A percentile compares a stretch with the other conserved stretches of the same genome.
Conservation (phyloP, 64 coral and sea anemone species). For the Dendronephthya gigantea region DNA sequence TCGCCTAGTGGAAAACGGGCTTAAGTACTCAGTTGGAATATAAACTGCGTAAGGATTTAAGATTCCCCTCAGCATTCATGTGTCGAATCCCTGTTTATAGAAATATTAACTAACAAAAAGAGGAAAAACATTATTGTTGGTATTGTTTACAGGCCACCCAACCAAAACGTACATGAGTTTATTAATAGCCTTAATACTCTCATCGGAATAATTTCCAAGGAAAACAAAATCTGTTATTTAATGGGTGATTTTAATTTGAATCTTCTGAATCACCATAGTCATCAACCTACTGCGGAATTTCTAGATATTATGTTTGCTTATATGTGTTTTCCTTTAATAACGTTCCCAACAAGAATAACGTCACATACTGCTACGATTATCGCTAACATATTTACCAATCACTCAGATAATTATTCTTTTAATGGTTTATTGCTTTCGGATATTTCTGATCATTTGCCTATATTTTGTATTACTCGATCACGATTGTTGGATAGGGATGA, state of each 20-base stretch:
- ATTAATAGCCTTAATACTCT: background rate
- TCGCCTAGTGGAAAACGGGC: too few relatives aligned
- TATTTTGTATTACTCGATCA: background rate
- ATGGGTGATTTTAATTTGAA: conserved; percentile 1
- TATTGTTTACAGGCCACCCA: background rate
- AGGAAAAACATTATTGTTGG: conserved; percentile 1
- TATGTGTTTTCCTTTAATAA: background rate
- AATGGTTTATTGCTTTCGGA: background rate
- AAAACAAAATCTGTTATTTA: background rate
- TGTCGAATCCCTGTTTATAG: too few relatives aligned
- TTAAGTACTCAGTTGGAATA: too few relatives aligned
- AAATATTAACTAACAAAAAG: background rate
- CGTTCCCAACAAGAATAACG: background rate
- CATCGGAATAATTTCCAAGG: background rate
- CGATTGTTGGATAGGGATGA: background rate
- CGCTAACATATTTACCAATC: background rate
- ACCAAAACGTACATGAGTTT: background rate
- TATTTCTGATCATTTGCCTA: conserved; percentile 14
- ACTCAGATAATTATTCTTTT: background rate
- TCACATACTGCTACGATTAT: conserved; percentile 2
- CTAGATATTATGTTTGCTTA: background rate
- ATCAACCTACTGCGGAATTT: background rate
- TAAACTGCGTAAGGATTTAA: too few relatives aligned
- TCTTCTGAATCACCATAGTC: background rate
- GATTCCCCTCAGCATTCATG: too few relatives aligned